phyloP scores from a whole-genome alignment of 1,140 invertebrate genomes.

The Drosophila mayri region DNA sequence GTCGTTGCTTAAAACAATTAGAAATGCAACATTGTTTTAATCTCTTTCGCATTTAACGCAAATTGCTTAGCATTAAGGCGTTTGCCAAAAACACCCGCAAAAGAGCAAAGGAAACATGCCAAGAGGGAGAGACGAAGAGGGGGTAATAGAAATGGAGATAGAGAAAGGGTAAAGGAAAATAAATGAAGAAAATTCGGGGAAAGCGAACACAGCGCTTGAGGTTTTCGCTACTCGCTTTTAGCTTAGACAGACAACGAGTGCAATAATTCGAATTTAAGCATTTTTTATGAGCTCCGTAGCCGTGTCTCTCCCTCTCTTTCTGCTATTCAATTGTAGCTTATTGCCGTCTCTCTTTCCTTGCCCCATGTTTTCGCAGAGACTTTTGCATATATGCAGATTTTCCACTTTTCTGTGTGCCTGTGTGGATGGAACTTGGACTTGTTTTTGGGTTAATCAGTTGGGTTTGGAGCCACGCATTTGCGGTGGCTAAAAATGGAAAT shows the following conservation, averaged over 20 bases:
- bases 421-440: constrained; percentile 8
- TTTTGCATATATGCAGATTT: constrained; percentile 37
- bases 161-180: constrained; percentile 9
- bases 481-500: constrained; percentile 25
- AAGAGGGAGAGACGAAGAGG: constrained; percentile 7
- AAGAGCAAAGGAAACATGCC: constrained; percentile 31
- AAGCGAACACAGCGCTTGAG: constrained; percentile 31
- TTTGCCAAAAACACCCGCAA: constrained; percentile 60
- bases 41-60: constrained; percentile 82
- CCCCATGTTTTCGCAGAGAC: constrained; percentile 9
- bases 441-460: constrained; percentile 57
- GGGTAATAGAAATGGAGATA: neutral
- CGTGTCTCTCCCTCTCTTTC: constrained; percentile 10
- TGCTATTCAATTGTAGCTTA: constrained; percentile 38
- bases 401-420: neutral
- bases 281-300: constrained; percentile 56
- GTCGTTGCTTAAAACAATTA: constrained; percentile 81
- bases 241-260: constrained; percentile 48
- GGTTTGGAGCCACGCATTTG: constrained; percentile 46
- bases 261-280: constrained; percentile 80
- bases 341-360: neutral
- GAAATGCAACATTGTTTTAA: constrained; percentile 84
- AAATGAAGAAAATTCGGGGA: constrained; percentile 43
- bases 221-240: constrained; percentile 41
- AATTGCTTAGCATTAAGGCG: constrained; percentile 79